A percentile compares a stretch with the other conserved stretches of the same genome.
Evolutionary conservation across 2,113 vertebrate genomes (phyloP).

Genomic region (Motacilla alba): DNA sequence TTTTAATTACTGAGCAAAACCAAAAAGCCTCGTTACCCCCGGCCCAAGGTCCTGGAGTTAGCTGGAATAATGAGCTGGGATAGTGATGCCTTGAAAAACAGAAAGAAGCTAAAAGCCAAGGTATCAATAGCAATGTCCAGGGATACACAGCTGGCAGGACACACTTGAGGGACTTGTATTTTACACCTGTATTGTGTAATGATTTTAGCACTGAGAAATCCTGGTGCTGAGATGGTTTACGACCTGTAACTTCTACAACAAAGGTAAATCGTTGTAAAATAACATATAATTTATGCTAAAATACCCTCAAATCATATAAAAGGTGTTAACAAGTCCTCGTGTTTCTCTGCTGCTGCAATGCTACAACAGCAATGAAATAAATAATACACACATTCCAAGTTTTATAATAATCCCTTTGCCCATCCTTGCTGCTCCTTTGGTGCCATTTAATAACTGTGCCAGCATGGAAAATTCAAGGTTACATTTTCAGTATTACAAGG

Average conservation of each 20-base stretch:
- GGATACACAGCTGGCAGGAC: rapidly evolving
- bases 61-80: background rate
- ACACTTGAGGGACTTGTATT: background rate
- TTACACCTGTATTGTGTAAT: rapidly evolving
- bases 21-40: background rate
- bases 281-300: too few species aligned
- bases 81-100: too few species aligned
- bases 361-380: background rate
- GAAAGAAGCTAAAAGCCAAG: too few species aligned
- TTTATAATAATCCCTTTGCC: background rate
- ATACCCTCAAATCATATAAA: rapidly evolving
- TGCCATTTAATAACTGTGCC: background rate
- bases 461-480: background rate
- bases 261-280: background rate
- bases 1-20: background rate
- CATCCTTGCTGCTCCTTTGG: background rate
- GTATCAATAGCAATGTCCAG: too few species aligned
- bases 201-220: background rate
- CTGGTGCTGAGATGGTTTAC: background rate
- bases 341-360: background rate
- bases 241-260: background rate
- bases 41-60: background rate
- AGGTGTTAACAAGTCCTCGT: rapidly evolving
- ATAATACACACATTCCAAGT: background rate
- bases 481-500: background rate